Conservation (phyloP, 2,113 vertebrate species). For the Sinocyclocheilus maitianheensis region DNA sequence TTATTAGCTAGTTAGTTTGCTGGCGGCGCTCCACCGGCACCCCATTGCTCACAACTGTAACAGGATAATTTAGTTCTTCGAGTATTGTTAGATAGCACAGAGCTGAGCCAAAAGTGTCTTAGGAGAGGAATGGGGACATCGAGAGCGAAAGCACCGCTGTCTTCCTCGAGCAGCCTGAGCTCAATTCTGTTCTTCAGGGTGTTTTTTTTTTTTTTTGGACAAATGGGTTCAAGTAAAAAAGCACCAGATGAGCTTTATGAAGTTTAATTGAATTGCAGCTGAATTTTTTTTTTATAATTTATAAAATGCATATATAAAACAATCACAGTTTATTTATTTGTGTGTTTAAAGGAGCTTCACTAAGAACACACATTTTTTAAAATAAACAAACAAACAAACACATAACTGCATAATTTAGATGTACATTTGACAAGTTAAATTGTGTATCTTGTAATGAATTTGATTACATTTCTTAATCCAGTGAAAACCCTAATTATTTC, state of each 20-base stretch:
- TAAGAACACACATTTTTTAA: too few species aligned
- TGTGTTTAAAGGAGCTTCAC: too few species aligned
- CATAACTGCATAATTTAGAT: too few species aligned
- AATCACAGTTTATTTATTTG: too few species aligned
- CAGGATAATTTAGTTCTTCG: constrained; percentile 23
- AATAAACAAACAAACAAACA: too few species aligned
- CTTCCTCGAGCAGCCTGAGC: neutral
- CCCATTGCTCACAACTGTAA: constrained; percentile 35
- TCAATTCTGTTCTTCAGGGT: neutral
- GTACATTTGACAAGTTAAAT: too few species aligned
- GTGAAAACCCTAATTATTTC: too few species aligned
- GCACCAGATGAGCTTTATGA: too few species aligned
- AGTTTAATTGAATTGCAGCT: neutral
- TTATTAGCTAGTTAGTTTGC: constrained; percentile 47
- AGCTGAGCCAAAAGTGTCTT: neutral
- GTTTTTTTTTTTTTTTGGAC: neutral
- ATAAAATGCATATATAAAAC: too few species aligned
- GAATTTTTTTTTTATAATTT: too few species aligned
- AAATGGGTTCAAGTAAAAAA: neutral
- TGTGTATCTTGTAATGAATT: too few species aligned
- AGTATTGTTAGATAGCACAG: constrained; percentile 33
- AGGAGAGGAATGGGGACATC: neutral
- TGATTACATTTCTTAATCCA: too few species aligned
- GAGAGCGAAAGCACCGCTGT: neutral
- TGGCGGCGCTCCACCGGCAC: constrained; percentile 28